phyloP scores from a whole-genome alignment of 2,797 vertebrate genomes.

The Halcyon smyrnensis region DNA sequence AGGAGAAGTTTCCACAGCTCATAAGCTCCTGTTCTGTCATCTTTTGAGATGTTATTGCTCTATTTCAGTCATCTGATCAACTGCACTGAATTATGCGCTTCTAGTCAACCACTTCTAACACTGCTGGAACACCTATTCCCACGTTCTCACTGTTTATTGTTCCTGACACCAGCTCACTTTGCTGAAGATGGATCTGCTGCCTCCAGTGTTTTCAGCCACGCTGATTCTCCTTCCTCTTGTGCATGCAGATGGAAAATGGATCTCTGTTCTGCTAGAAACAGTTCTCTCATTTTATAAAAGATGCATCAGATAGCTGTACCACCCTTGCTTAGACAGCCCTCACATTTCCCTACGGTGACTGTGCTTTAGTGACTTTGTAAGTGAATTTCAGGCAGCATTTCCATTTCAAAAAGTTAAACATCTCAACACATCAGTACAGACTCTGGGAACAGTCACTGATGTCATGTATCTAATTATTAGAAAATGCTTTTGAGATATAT shows the following conservation, averaged over 20 bases:
- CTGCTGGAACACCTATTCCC: background rate
- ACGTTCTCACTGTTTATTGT: background rate
- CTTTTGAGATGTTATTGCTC: background rate
- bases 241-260: background rate
- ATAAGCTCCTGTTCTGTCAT: background rate
- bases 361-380: background rate
- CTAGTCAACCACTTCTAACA: background rate
- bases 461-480: background rate
- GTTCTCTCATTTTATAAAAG: background rate
- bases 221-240: background rate
- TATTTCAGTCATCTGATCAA: background rate
- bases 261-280: background rate
- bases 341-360: background rate
- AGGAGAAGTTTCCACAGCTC: background rate
- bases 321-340: background rate
- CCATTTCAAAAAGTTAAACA: slow-evolving; percentile 12
- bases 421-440: background rate
- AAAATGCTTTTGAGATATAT: background rate
- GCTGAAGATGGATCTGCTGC: background rate
- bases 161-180: background rate
- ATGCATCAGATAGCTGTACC: background rate
- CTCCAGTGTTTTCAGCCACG: background rate
- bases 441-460: background rate
- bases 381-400: background rate
- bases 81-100: background rate